Evolutionary conservation across 2,888 invertebrate species (phyloP).

Genomic region (Aspidapion aeneum): DNA sequence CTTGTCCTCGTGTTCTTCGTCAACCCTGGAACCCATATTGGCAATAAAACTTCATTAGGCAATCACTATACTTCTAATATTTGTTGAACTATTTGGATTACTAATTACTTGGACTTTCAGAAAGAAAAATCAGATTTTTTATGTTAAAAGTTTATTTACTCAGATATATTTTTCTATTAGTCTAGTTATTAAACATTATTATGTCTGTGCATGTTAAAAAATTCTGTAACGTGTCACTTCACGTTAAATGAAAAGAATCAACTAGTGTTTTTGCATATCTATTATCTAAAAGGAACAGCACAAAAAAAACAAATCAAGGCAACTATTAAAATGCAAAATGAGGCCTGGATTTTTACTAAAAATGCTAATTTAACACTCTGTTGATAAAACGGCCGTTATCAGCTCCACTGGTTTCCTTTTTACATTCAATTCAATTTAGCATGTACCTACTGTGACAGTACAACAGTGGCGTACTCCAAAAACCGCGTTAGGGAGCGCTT

Average conservation of each 20-base stretch:
- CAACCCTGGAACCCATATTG: background rate
- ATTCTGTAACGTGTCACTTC: background rate
- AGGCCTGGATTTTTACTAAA: background rate
- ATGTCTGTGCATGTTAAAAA: too few relatives aligned
- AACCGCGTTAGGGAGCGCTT: too few relatives aligned
- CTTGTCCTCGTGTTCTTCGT: background rate
- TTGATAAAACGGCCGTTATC: background rate
- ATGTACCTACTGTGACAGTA: background rate
- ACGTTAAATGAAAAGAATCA: background rate
- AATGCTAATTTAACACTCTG: background rate
- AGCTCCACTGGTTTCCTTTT: background rate
- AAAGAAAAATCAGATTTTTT: too few relatives aligned
- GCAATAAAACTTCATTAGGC: background rate
- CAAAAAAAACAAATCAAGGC: background rate
- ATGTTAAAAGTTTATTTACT: too few relatives aligned
- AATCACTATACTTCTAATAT: too few relatives aligned
- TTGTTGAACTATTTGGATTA: too few relatives aligned
- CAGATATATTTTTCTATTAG: too few relatives aligned
- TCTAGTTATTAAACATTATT: too few relatives aligned
- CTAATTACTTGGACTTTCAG: too few relatives aligned
- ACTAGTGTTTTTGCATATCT: background rate
- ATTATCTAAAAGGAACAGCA: background rate
- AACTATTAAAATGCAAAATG: background rate
- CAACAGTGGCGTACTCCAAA: background rate
- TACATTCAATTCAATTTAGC: slow-evolving; percentile 10